Evolutionary conservation across 2,797 vertebrate species (phyloP).

Genomic region (Zalophus californianus): DNA sequence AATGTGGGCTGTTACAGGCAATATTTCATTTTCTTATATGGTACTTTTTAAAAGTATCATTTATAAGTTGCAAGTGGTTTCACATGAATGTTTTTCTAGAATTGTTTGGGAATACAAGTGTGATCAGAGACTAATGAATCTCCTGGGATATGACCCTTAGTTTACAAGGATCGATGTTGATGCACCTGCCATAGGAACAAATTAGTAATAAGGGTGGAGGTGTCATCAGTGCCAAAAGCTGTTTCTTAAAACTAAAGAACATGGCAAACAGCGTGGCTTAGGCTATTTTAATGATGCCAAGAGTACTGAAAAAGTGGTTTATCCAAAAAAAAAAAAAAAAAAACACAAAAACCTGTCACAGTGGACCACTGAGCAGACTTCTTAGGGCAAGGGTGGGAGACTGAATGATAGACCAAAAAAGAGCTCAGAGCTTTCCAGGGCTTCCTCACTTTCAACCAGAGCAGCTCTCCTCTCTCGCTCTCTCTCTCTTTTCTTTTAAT

Average conservation of each 20-base stretch:
- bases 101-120: constrained; percentile 14
- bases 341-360: neutral
- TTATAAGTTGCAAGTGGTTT: neutral
- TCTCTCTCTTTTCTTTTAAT: too few relatives aligned
- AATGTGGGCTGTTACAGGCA: neutral
- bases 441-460: neutral
- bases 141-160: constrained; percentile 41
- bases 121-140: constrained; percentile 50
- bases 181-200: neutral
- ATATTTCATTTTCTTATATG: neutral
- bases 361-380: neutral
- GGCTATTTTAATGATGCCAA: neutral
- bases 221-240: neutral
- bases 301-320: neutral
- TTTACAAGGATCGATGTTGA: neutral
- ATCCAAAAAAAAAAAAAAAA: neutral
- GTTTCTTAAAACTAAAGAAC: neutral
- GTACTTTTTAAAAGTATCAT: neutral
- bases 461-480: neutral
- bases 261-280: neutral
- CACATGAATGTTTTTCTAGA: constrained; percentile 39
- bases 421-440: neutral
- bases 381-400: too few relatives aligned
- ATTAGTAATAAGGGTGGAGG: neutral
- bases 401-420: neutral